Base-by-base conservation (phyloP, 2,888 invertebrate species). In the Trypoxylon attenuatum region DNA sequence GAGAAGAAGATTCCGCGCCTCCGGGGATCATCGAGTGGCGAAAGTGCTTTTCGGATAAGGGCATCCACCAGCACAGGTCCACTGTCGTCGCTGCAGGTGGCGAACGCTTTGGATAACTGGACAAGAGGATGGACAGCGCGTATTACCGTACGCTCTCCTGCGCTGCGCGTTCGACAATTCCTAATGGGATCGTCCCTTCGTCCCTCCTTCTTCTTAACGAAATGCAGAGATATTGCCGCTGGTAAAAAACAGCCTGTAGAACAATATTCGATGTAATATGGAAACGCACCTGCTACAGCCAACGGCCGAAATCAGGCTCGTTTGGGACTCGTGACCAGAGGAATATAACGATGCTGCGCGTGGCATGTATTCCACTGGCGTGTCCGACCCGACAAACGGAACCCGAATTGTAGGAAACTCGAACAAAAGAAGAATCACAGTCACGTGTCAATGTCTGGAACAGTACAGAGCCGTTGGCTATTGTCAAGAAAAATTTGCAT, bases 21-120 rank as follows among this genome's bases (percentile, higher is more conserved):
- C 43, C 50, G 72, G 65, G 66, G 52, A 65, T 59, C 45, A 70
- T 38, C 52, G 55, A 61, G 47, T 42, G 73, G 73, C 75, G 78
- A 77, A 78, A 78, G 77, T 73, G 63, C 70, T 66, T 59, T 61
- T 63, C 55, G 64, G 59, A 69, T 74, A 74, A 76, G 72, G 66
- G 66, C 72, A 72, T 72, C 69, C 25, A 55, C 54, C 55, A 38
- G 33, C 59, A 46, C n/a, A n/a, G n/a, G n/a, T n/a, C 18, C 46
- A 46, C 42, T 47, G 47, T 62, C 59, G 56, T 10, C 33, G 33
- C 33, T 13, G 33, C 33, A 47, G 74, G 58, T 73, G 71, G 61
- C 68, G 67, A 53, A 60, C 54, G 49, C 42, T 54, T 27, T 16
- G 54, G 42, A 43, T 49, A 45, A 49, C 27, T 16, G 25, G 19